Conservation (phyloP, 2,113 vertebrate species). For the Ammodytes marinus region DNA sequence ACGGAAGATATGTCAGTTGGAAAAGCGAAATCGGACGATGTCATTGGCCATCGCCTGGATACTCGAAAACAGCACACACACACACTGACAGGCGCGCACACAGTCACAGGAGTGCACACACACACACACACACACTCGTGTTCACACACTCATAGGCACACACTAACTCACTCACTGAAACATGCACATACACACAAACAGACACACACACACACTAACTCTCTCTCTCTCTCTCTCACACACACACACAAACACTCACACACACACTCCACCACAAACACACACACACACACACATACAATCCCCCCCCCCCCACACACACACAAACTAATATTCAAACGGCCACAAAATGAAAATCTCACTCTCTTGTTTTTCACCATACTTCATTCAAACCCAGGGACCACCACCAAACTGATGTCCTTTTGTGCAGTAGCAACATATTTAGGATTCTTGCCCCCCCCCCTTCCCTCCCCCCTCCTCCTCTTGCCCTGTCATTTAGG, state of each 20-base stretch:
- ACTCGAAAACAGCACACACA: slow-evolving; percentile 24
- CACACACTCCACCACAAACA: no score
- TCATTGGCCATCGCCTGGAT: slow-evolving; percentile 47
- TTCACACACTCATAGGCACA: no score
- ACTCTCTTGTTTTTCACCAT: slow-evolving; percentile 40
- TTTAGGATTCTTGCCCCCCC: slow-evolving; percentile 67
- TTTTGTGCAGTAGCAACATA: slow-evolving; percentile 63
- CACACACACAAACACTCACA: no score
- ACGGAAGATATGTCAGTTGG: slow-evolving; percentile 51
- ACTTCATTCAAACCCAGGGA: slow-evolving; percentile 60
- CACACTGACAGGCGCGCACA: no score
- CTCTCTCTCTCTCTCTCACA: no score
- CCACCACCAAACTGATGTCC: slow-evolving; percentile 58
- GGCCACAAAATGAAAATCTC: slow-evolving; percentile 42
- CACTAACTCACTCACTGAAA: no score
- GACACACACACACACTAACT: no score
- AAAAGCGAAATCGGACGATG: slow-evolving; percentile 38
- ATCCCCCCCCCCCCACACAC: no score
- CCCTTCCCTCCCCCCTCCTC: slow-evolving; percentile 53
- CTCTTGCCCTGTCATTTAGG: slow-evolving; percentile 33
- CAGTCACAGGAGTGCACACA: no score
- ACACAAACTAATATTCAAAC: slow-evolving; percentile 44
- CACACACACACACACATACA: no score
- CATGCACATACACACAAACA: no score
- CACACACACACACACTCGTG: no score